Evolutionary conservation across 1,140 invertebrate species (phyloP).

Genomic region (Solenopsis fugax): DNA sequence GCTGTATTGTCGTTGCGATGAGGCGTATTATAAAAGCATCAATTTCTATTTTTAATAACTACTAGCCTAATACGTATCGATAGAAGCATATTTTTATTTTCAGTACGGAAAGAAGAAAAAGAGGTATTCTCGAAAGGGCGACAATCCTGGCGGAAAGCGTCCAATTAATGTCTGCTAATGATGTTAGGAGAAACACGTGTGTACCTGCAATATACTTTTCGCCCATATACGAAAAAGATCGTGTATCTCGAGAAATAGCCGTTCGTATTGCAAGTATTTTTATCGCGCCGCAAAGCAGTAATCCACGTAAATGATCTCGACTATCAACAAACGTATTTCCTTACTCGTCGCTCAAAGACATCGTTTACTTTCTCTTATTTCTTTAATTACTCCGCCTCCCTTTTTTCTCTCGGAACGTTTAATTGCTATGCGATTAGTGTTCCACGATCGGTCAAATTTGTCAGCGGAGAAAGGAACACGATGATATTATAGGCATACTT

Average conservation of each 20-base stretch:
- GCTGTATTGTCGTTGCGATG: neutral
- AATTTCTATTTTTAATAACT: conserved; percentile 6
- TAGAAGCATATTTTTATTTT: conserved; percentile 13
- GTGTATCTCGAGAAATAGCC: conserved; percentile 42
- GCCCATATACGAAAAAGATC: conserved; percentile 30
- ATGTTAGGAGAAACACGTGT: conserved; percentile 54
- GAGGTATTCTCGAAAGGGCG: neutral
- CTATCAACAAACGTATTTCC: conserved; percentile 64
- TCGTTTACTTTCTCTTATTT: conserved; percentile 73
- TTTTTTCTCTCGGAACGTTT: conserved; percentile 61
- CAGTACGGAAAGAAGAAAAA: neutral
- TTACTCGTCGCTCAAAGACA: conserved; percentile 63
- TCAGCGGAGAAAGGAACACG: conserved; percentile 61
- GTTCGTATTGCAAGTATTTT: conserved; percentile 66
- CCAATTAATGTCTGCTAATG: conserved; percentile 61
- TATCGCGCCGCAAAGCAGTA: conserved; percentile 59
- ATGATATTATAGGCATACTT: conserved; percentile 46
- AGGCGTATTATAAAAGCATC: neutral
- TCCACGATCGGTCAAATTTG: conserved; percentile 67
- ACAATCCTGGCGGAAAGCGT: conserved; percentile 54
- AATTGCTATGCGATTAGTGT: conserved; percentile 70
- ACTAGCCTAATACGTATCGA: neutral
- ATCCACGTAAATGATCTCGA: conserved; percentile 70
- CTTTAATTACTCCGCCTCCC: conserved; percentile 67
- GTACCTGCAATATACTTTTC: conserved; percentile 33